Evolutionary conservation across 2,113 vertebrate genomes (phyloP).

Genomic region (Sander lucioperca): DNA sequence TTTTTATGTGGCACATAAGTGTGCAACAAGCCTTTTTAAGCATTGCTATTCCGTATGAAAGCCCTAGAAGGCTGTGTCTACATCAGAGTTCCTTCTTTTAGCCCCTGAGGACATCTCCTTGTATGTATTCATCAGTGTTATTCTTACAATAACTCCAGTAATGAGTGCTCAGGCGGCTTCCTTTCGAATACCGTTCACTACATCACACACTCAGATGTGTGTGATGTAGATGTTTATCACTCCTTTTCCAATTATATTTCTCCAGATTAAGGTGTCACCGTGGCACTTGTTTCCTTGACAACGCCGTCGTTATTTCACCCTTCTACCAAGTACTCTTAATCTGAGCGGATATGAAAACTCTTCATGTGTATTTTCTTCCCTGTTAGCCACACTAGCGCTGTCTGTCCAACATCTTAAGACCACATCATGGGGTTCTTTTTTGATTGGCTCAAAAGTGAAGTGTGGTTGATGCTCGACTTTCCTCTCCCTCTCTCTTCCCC

Average conservation of each 20-base stretch:
- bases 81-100: slow-evolving; percentile 42
- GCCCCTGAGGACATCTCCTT: slow-evolving; percentile 38
- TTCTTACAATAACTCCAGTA: slow-evolving; percentile 72
- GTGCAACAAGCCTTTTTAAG: slow-evolving; percentile 42
- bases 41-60: slow-evolving; percentile 30
- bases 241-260: slow-evolving; percentile 82
- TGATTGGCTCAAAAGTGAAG: slow-evolving; percentile 49
- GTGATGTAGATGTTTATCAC: slow-evolving; percentile 80
- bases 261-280: slow-evolving; percentile 81
- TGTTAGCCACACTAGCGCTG: slow-evolving; percentile 46
- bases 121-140: slow-evolving; percentile 71
- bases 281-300: slow-evolving; percentile 85
- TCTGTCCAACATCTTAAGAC: slow-evolving; percentile 60
- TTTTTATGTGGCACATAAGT: slow-evolving; percentile 11
- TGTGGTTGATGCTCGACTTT: slow-evolving; percentile 35
- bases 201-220: slow-evolving; percentile 74
- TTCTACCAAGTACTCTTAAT: slow-evolving; percentile 73
- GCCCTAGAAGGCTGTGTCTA: slow-evolving; percentile 34
- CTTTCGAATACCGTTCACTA: slow-evolving; percentile 59
- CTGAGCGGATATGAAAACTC: slow-evolving; percentile 77
- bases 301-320: slow-evolving; percentile 75
- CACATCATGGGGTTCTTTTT: slow-evolving; percentile 50
- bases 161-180: slow-evolving; percentile 70
- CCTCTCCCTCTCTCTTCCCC: not conserved
- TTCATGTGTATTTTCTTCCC: slow-evolving; percentile 55